Conservation (phyloP, 2,113 vertebrate genomes). For the Bettongia penicillata region DNA sequence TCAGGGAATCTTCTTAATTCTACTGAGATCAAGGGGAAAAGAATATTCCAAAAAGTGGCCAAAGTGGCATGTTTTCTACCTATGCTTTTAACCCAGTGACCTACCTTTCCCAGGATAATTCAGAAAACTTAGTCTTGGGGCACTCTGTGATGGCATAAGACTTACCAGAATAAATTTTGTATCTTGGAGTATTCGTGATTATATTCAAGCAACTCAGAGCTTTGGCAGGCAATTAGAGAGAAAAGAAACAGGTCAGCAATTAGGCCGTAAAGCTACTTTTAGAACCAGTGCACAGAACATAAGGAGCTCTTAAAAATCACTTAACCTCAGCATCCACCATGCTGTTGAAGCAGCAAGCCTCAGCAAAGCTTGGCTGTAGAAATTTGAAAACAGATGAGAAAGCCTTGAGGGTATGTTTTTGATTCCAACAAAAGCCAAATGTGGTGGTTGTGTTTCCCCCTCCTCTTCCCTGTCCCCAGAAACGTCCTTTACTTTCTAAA, state of each 20-base stretch:
- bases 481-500: background rate
- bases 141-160: constrained; percentile 13
- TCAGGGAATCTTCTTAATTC: constrained; percentile 42
- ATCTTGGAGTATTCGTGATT: constrained; percentile 61
- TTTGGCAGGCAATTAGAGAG: constrained; percentile 66
- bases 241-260: constrained; percentile 73
- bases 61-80: constrained; percentile 6
- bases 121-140: constrained; percentile 17
- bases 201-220: constrained; percentile 35
- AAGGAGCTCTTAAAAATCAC: constrained; percentile 25
- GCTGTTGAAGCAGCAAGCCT: background rate
- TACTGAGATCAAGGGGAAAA: background rate
- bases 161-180: constrained; percentile 63
- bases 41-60: background rate
- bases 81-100: constrained; percentile 5
- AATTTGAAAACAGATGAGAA: background rate
- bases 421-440: constrained; percentile 20
- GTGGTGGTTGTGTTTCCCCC: background rate
- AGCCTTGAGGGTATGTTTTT: background rate
- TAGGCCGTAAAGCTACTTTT: constrained; percentile 65
- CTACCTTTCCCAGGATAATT: background rate
- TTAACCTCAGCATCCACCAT: constrained; percentile 7
- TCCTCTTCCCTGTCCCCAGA: background rate
- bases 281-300: constrained; percentile 43
- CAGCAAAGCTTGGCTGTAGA: constrained; percentile 28